These are phyloP conservation scores for Malachius bipustulatus DNA, from an alignment of 2,888 invertebrate species.

Conservation along the genomic window DNA sequence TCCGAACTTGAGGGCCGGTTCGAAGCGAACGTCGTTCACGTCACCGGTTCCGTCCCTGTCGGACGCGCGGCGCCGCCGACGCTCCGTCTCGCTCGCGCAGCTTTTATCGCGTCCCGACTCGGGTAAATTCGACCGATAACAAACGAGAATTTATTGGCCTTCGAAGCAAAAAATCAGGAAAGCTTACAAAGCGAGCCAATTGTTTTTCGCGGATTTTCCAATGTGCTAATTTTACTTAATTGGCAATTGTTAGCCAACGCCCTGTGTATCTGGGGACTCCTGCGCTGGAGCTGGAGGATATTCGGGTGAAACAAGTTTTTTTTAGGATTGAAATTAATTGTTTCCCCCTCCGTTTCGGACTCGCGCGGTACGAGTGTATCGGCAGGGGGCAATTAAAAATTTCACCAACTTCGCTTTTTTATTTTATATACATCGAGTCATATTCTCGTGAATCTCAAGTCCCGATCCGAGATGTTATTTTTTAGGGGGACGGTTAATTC, in stretches of 20 bases:
- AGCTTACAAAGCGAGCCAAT: constrained; percentile 23
- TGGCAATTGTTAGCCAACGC: constrained; percentile 20
- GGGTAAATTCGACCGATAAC: constrained; percentile 22
- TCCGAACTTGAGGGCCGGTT: constrained; percentile 7
- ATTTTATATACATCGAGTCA: no score
- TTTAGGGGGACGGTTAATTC: no score
- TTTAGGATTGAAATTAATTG: constrained; percentile 15
- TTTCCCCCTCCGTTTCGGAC: constrained; percentile 16
- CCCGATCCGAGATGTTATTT: no score
- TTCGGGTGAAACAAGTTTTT: constrained; percentile 5
- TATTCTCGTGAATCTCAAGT: no score
- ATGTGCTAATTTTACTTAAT: constrained; percentile 20
- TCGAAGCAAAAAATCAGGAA: constrained; percentile 28
- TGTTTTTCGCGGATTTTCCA: constrained; percentile 19
- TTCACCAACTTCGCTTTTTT: no score
- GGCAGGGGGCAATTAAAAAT: constrained; percentile 14
- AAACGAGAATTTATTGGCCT: constrained; percentile 28
- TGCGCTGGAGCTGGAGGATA: constrained; percentile 4
- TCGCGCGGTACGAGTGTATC: constrained; percentile 10
- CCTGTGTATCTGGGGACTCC: constrained; percentile 14
- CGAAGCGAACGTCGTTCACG: background rate
- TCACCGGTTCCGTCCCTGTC: background rate
- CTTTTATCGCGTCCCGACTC: constrained; percentile 10
- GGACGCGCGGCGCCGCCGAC: background rate
- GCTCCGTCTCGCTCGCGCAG: no score